phyloP scores from a whole-genome alignment of 2,888 invertebrate genomes.

The Polydrusus pterygomalis region DNA sequence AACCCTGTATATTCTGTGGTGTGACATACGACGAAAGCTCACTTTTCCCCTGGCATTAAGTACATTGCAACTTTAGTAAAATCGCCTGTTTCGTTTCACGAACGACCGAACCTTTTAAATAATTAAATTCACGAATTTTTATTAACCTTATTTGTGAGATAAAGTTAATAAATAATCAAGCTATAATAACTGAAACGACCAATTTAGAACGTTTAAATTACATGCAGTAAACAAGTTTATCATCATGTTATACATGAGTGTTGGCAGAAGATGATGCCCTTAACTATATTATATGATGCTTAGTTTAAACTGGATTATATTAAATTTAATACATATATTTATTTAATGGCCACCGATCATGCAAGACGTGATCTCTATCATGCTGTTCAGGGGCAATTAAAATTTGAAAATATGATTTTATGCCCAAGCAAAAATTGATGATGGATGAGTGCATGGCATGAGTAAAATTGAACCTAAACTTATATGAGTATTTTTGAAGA shows the following conservation, averaged over 20 bases:
- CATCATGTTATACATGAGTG: not conserved
- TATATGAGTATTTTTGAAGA: no score
- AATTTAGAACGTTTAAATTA: slow-evolving; percentile 4
- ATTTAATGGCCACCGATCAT: no score
- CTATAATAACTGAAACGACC: not conserved
- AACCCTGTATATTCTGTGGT: no score
- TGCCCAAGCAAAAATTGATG: no score
- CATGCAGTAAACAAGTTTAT: slow-evolving; percentile 23
- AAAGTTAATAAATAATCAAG: slow-evolving; percentile 3
- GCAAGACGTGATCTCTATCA: not conserved
- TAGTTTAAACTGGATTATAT: not conserved
- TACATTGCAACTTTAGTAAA: no score
- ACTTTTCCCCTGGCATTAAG: no score
- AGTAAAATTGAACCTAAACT: no score
- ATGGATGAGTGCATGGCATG: no score
- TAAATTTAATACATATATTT: not conserved
- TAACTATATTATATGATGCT: slow-evolving; percentile 4
- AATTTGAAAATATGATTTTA: no score
- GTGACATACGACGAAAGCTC: no score
- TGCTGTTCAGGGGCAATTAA: not conserved
- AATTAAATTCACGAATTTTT: not conserved
- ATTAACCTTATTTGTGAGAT: slow-evolving; percentile 1
- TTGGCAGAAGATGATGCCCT: slow-evolving; percentile 2
- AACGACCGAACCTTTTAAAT: not conserved
- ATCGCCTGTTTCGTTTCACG: not conserved